Evolutionary conservation across 2,113 vertebrate species (phyloP), one percentile per base, ranked within the genome.

Genomic region (Psittacula cyanocephala): DNA sequence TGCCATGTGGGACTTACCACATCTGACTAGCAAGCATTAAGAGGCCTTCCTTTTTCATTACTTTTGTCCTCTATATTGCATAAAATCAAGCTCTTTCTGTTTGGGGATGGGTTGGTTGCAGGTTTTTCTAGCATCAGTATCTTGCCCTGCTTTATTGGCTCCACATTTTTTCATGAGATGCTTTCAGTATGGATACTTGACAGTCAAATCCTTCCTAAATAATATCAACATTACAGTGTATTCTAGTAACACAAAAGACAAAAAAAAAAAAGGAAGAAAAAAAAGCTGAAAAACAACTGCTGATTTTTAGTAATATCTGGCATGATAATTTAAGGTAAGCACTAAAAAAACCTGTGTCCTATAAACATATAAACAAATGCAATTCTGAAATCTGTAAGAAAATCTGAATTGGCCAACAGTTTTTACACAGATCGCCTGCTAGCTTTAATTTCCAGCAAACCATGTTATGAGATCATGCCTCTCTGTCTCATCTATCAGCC

Each of bases 371-470:
- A 85, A 91, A 95, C 88, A 24, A 95, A 82, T 50, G 39, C 35
- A 82, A 28, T 90, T 72, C 52, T 94, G 41, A 83, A 96, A 86
- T 77, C 59, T 69, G 71, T 57, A 91, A 83, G 92, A 89, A 97
- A 91, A 96, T 77, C 82, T 74, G 92, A 94, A 90, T 95, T 86
- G 63, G 49, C 31, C 59, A 88, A 89, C 39, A 90, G 88, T 86
- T 97, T 94, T 94, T 90, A 95, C 82, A 90, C 53, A 77, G 79
- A 96, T 91, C 93, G 94, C 82, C 79, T 94, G 52, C 82, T 95
- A 93, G 79, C 71, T 94, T 74, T 86, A 60, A 55, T 95, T 93
- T 94, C 75, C 93, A 94, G 94, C 79, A 90, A 93, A 70, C 76
- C 53, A 18, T 77, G 53, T 94, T 94, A 93, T 97, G 85, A 96